Percentiles rank a stretch among this genome's conserved stretches.
phyloP scores from a whole-genome alignment of 2,888 invertebrate genomes.

The Chloromyia formosa region DNA sequence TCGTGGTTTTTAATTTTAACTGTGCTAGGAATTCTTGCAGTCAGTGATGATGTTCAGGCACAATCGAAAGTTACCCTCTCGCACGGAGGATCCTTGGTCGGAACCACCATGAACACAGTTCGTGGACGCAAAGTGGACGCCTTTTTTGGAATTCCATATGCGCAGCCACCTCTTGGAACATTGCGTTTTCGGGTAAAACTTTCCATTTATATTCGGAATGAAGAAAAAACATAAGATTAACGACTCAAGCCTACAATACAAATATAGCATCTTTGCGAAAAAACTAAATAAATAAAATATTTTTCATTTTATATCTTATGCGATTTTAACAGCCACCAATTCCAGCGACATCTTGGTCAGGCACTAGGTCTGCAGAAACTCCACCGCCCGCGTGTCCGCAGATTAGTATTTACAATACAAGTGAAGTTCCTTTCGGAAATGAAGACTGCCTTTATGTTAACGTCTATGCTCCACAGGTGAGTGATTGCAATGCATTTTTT shows the following conservation, averaged over 20 bases:
- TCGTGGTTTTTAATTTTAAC: too few relatives aligned
- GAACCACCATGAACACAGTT: neutral
- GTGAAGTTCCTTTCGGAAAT: constrained; percentile 5
- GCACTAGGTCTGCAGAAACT: neutral
- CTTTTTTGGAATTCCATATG: constrained; percentile 65
- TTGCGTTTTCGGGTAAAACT: constrained; percentile 64
- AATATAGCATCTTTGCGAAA: too few relatives aligned
- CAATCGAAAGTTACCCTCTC: neutral
- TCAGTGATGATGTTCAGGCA: too few relatives aligned
- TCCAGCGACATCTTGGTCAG: neutral
- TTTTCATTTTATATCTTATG: too few relatives aligned
- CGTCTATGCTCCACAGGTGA: constrained; percentile 15
- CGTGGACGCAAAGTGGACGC: constrained; percentile 52
- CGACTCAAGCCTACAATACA: too few relatives aligned
- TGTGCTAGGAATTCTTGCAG: too few relatives aligned
- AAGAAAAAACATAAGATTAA: too few relatives aligned
- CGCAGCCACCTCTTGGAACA: constrained; percentile 62
- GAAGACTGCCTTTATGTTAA: constrained; percentile 26
- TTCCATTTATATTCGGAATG: too few relatives aligned
- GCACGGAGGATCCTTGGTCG: constrained; percentile 9
- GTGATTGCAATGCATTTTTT: too few relatives aligned
- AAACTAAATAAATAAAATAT: too few relatives aligned
- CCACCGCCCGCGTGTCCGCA: neutral
- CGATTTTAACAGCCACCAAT: neutral
- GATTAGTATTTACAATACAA: neutral